These are phyloP conservation scores for Plutomurus gul DNA, from an alignment of 1,140 invertebrate genomes.

Conservation along the genomic window DNA sequence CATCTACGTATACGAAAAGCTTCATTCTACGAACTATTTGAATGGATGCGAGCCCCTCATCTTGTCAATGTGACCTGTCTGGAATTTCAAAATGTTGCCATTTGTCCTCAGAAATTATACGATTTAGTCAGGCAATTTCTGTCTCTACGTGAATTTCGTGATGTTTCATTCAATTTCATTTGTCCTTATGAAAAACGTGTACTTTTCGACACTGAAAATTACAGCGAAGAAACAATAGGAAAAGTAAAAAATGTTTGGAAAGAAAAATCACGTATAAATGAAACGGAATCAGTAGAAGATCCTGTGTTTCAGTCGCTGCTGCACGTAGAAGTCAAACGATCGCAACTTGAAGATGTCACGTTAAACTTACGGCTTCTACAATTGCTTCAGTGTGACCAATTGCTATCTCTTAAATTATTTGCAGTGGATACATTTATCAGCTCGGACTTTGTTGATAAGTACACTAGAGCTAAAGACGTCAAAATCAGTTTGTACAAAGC, in stretches of 20 bases:
- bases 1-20: neutral
- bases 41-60: neutral
- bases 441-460: neutral
- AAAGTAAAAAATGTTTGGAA: neutral
- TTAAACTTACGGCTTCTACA: neutral
- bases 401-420: neutral
- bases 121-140: neutral
- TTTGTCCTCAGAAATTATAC: neutral
- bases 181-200: neutral
- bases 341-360: neutral
- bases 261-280: neutral
- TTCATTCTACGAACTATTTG: neutral
- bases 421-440: neutral
- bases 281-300: neutral
- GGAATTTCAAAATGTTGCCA: neutral
- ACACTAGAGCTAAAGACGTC: neutral
- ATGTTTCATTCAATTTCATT: neutral
- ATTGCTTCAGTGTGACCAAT: neutral
- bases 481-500: slow-evolving; percentile 2
- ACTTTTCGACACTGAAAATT: neutral
- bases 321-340: neutral
- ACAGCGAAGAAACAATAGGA: neutral
- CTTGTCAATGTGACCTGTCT: neutral
- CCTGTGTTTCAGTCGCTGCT: neutral
- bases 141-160: neutral